Evolutionary conservation across 2,888 invertebrate genomes (phyloP), one percentile per base, ranked within the genome.

Genomic region (Yponomeuta evonymella): DNA sequence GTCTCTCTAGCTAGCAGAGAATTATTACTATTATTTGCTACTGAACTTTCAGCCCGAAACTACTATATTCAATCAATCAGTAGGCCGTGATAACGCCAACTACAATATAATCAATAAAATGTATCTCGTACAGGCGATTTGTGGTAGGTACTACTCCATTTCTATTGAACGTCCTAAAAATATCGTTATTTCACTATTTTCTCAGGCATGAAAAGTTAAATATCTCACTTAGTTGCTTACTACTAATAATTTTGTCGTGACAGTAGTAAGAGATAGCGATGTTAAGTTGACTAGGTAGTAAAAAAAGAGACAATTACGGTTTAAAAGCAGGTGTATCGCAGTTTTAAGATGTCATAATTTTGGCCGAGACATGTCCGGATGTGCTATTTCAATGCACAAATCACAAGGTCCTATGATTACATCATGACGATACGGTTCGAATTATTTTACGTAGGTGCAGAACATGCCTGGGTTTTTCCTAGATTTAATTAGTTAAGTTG

Each of bases 81-180:
- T 89, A 88, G 89, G 89, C 89, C 89, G 81, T 83, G 77, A 81
- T 86, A 86, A 85, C 86, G 83, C 86, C 85, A 75, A 78, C 76
- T 79, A 79, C 43, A 36, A 10, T 69, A 30, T 0, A 23, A 23
- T 65, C 12, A 30, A 11, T 65, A 58, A 15, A 15, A 15, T 58
- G 51, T 58, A 15, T 58, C 51, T 58, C 51, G 15, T 15, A 58
- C 51, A 58, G 12, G 51, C 30, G 10, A 64, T 23, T 30, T 64
- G 64, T 29, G 9, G 64, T 64, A 6, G 9, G 64, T 64, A 6
- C 30, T 64, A 23, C 64, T 64, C 23, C 2, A 63, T 64, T 64
- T 23, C 64, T 58, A 58, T 58, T 58, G 12, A 58, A 15, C 51
- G 15, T 58, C 51, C 5, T 58, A 58, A 33, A 58, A 1, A 15